Conservation (phyloP, 2,888 invertebrate species). For the Drosophila mettleri region DNA sequence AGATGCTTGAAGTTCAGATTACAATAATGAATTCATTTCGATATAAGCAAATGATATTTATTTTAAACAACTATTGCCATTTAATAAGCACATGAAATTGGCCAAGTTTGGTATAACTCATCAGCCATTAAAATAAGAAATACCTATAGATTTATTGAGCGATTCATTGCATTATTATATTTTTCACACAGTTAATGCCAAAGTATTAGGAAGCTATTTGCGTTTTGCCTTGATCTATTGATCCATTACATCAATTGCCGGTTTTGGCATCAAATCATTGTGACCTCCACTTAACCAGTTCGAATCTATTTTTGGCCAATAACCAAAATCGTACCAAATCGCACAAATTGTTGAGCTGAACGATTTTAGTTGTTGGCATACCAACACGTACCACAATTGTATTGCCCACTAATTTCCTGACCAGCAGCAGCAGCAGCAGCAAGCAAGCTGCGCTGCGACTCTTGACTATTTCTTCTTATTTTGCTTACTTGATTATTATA, state of each 20-base stretch:
- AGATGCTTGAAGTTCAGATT: too few species aligned
- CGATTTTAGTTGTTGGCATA: conserved; percentile 32
- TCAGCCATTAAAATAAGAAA: too few species aligned
- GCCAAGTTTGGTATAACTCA: too few species aligned
- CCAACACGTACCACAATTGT: conserved; percentile 42
- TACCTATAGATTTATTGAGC: background rate
- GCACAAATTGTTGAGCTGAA: conserved; percentile 31
- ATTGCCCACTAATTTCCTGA: conserved; percentile 54
- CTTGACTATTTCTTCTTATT: background rate
- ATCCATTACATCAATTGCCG: conserved; percentile 18
- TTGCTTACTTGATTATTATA: conserved; percentile 3
- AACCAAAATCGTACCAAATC: conserved; percentile 39
- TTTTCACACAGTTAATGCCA: background rate
- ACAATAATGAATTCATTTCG: too few species aligned
- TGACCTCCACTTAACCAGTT: conserved; percentile 34
- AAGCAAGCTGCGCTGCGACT: conserved; percentile 12
- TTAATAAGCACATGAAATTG: too few species aligned
- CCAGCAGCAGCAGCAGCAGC: too few species aligned
- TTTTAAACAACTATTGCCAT: too few species aligned
- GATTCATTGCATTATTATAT: background rate
- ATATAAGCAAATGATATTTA: too few species aligned
- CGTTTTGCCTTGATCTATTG: conserved; percentile 33
- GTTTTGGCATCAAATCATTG: conserved; percentile 15
- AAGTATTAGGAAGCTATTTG: conserved; percentile 16
- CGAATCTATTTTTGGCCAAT: conserved; percentile 39